Percentiles rank a stretch among this genome's conserved stretches.
Conservation (phyloP, 1,140 invertebrate genomes). For the Anoplophora glabripennis region DNA sequence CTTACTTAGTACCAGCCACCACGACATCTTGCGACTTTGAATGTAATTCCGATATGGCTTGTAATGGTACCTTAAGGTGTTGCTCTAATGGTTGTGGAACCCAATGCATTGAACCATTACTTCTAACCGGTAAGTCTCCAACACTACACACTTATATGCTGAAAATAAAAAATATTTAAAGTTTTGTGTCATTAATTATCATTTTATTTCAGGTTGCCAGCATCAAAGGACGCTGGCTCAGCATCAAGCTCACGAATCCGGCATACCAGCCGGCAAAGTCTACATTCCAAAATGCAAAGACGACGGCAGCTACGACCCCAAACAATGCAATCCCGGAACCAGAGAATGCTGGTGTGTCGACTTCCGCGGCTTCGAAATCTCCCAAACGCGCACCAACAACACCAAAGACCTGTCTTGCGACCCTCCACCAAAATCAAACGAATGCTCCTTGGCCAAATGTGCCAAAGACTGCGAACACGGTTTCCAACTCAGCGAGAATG, state of each 20-base stretch:
- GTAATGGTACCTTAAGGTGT: constrained; percentile 66
- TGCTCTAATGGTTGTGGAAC: constrained; percentile 85
- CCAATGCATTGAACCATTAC: constrained; percentile 68
- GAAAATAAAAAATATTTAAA: background rate
- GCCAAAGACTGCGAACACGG: constrained; percentile 66
- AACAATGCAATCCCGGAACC: constrained; percentile 75
- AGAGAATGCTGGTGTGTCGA: constrained; percentile 90
- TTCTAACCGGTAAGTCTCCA: constrained; percentile 57
- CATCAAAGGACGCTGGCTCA: constrained; percentile 66
- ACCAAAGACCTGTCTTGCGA: constrained; percentile 47
- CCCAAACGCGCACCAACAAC: constrained; percentile 53
- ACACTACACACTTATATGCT: background rate
- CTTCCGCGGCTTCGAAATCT: constrained; percentile 74
- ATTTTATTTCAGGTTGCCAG: constrained; percentile 60
- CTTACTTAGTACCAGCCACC: constrained; percentile 73
- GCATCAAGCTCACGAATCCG: constrained; percentile 72
- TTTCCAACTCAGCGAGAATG: constrained; percentile 61
- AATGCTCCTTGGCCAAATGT: constrained; percentile 64
- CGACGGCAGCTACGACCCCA: constrained; percentile 71
- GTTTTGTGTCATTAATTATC: background rate
- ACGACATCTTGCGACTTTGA: constrained; percentile 69
- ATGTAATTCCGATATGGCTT: constrained; percentile 74
- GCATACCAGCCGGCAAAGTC: constrained; percentile 66
- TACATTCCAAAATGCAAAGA: constrained; percentile 78
- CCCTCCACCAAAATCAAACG: constrained; percentile 35